Conservation (phyloP, 2,797 vertebrate species). For the Centropyge bicolor region DNA sequence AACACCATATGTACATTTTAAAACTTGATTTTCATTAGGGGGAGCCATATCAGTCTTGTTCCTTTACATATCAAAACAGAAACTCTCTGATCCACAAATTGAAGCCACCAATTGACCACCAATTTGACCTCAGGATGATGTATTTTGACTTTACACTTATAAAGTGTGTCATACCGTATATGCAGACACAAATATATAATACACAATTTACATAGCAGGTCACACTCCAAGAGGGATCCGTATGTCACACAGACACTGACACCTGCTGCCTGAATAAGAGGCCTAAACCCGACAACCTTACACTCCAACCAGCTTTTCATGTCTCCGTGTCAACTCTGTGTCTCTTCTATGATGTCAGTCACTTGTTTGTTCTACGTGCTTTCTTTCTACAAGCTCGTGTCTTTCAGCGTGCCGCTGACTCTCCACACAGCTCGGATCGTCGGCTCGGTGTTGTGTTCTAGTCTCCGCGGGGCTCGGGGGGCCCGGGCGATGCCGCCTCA, state of each 20-base stretch:
- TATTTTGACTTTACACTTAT: not conserved
- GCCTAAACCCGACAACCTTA: constrained; percentile 17
- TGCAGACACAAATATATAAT: not conserved
- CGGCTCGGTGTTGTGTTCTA: constrained; percentile 76
- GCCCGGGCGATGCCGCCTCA: constrained; percentile 69
- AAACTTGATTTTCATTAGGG: too few relatives aligned
- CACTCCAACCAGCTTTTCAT: constrained; percentile 30
- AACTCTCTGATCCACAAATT: not conserved
- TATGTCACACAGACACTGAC: constrained; percentile 35
- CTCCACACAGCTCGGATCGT: constrained; percentile 46
- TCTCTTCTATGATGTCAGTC: constrained; percentile 49
- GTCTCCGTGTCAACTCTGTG: constrained; percentile 47
- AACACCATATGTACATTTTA: too few relatives aligned
- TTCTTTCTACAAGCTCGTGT: constrained; percentile 49
- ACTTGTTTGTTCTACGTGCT: constrained; percentile 58
- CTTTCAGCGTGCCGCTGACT: constrained; percentile 61
- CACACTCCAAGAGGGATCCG: constrained; percentile 9
- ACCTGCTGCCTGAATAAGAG: constrained; percentile 45
- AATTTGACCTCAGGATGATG: not conserved
- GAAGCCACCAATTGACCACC: too few relatives aligned
- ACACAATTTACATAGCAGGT: not conserved
- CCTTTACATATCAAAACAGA: constrained; percentile 1
- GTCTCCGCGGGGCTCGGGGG: constrained; percentile 68
- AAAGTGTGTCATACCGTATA: not conserved
- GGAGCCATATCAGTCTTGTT: not conserved